Base-by-base conservation (phyloP, 2,888 invertebrate genomes). In the Ennomos fuscantarius region DNA sequence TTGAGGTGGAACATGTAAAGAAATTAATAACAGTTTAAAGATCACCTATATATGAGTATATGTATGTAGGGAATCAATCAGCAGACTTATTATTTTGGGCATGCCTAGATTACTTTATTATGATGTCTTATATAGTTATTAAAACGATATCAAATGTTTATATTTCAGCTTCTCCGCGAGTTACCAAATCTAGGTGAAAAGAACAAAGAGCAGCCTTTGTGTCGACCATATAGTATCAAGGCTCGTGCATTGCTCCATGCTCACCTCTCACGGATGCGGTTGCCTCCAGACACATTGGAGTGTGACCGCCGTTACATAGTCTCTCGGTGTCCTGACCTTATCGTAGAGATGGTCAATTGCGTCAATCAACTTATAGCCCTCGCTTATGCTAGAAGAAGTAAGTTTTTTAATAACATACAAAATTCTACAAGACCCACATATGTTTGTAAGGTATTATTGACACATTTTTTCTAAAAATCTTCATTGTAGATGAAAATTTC, bases 321-420 rank as follows among this genome's bases (percentile, higher is more conserved):
- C 44, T 96, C 96, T 68, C 98, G 99, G 82, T 97, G 97, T 82
- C 99, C 99, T 0, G 98, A 98, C 84, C 94, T 99, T 41, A 96
- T 99, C 52, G 97, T 99, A 73, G 99, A 99, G 90, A 99, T 99
- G 97, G 97, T 99, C 52, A 97, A 97, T 78, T 98, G 98, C 82
- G 96, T 98, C 10, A 97, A 98, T 78, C 98, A 99, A 82, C 93
- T 99, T 42, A 97, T 98, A 58, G 95, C 98, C 79, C 93, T 98
- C 61, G 97, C 97, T 10, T 97, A 98, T 82, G 97, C 98, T 59
- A 94, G 97, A 68, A 95, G 98, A 93, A 95, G 97, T 96, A 87
- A 94, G 95, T 15, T 24, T 24, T 6, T 15, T 15, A n/a, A 3
- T 24, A 24, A 24, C 24, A 24, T 24, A 24, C 24, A 5, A 24